Conservation (phyloP, 2,797 vertebrate species). For the Oreochromis mossambicus region DNA sequence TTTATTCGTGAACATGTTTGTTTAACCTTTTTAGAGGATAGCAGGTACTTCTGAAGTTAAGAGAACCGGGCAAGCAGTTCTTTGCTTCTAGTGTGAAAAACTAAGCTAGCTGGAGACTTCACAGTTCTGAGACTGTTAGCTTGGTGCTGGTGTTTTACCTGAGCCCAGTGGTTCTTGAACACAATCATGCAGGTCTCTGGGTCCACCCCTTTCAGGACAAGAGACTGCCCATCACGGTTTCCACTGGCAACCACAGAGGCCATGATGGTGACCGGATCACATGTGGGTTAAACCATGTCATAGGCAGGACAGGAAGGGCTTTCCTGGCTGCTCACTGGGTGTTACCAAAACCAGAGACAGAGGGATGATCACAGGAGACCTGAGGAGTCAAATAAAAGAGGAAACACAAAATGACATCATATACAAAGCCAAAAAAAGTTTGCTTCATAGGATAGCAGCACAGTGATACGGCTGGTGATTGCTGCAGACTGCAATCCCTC, state of each 20-base stretch:
- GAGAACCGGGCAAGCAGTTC: not conserved
- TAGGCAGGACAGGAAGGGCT: conserved; percentile 8
- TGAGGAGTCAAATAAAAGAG: conserved; percentile 21
- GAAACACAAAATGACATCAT: conserved; percentile 3
- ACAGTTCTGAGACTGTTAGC: not conserved
- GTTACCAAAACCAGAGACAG: conserved; percentile 31
- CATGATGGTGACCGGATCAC: conserved; percentile 69
- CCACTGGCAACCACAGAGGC: conserved; percentile 85
- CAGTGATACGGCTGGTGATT: not conserved
- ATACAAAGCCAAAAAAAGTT: not conserved
- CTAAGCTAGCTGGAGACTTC: not conserved
- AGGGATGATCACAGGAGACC: conserved; percentile 33
- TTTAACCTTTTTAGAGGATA: not conserved
- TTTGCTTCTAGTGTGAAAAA: not conserved
- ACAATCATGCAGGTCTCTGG: conserved; percentile 99
- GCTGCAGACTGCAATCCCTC: not conserved
- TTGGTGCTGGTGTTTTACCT: conserved; percentile 75
- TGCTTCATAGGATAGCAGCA: conserved; percentile 5
- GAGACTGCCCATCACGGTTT: conserved; percentile 78
- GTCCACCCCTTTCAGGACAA: conserved; percentile 88
- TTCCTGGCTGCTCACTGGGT: conserved; percentile 40
- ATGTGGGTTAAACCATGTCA: conserved; percentile 82
- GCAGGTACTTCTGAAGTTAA: not conserved
- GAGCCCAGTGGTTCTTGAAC: conserved; percentile 98
- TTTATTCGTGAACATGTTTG: not conserved